A percentile compares a stretch with the other conserved stretches of the same genome.
Conservation (phyloP, 92 coral and sea anemone genomes). For the Muricea muricata region DNA sequence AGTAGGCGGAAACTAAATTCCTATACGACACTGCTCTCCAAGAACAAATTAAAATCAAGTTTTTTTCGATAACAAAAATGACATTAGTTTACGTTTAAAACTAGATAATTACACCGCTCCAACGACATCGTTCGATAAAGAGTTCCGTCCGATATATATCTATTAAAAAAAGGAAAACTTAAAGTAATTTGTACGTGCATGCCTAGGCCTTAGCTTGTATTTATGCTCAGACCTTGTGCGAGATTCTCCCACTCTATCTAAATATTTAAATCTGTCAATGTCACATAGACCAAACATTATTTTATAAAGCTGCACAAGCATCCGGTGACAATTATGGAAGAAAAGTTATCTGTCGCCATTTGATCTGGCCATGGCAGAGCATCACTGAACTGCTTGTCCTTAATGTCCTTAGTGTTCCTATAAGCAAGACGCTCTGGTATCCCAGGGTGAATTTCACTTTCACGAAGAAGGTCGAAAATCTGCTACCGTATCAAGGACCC, state of each 20-base stretch:
- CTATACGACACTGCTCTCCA: background rate
- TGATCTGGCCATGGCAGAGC: no score
- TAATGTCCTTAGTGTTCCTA: no score
- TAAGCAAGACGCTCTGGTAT: no score
- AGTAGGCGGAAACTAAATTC: conserved; percentile 8
- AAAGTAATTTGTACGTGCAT: conserved; percentile 37
- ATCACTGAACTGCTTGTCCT: no score
- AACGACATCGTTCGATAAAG: background rate
- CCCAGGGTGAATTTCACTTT: no score
- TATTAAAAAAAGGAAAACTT: conserved; percentile 41
- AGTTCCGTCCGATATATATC: conserved; percentile 12
- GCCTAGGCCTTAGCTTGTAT: conserved; percentile 38
- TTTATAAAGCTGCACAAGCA: background rate
- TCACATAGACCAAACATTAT: conserved; percentile 33
- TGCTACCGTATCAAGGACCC: no score
- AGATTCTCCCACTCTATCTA: background rate
- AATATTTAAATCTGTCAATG: conserved; percentile 34
- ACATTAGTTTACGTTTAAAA: background rate
- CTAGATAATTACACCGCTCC: background rate
- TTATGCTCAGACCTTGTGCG: conserved; percentile 51
- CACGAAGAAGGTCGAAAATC: no score
- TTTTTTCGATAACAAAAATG: background rate
- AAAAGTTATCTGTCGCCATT: no score
- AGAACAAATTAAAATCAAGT: background rate
- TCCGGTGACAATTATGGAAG: no score